Evolutionary conservation across 2,888 invertebrate species (phyloP), one percentile per base, ranked within the genome.

Genomic region (Phortica magna): DNA sequence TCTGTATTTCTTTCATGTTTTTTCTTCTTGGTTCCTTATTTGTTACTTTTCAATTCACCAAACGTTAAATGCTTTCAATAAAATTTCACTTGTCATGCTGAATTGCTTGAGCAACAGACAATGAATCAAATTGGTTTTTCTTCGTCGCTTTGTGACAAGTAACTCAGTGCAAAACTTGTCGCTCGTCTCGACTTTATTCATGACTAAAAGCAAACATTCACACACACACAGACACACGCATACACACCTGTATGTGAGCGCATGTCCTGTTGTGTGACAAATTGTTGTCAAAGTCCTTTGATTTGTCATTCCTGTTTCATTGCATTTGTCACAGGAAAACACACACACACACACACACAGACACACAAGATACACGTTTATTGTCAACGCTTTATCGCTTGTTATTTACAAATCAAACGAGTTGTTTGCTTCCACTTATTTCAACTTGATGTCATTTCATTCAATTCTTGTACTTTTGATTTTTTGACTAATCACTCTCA

Each of bases 61-160:
- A 77, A 84, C 86, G 85, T 86, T 86, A 84, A 85, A 81, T 81
- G 86, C 81, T 86, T 88, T 87, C 79, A 82, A 75, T 53, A 14
- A 77, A 81, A 87, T 87, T 84, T 75, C 81, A 87, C 88, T 86
- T 85, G 88, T 85, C 85, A 85, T 81, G 81, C 17, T 72, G 41
- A 42, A 19, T 59, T 59, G 17, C 22, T 42, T 42, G 42, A 48
- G 43, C 17, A 48, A 70, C 78, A 79, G 75, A 78, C 79, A 77
- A 59, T 19, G 43, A 22, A 61, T 39, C 22, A 31, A 19, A 57
- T 31, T 39, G 57, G 14, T 17, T 57, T 59, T 61, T 61, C 19
- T 42, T 22, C 12, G 14, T 59, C 22, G 31, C 31, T 31, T 31
- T 31, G 31, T 1, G 5, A 31, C 2, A 31, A 31, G 31, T 31